Percentiles rank a stretch among this genome's conserved stretches.
Conservation (phyloP, 2,797 vertebrate genomes). For the Rhinichthys osculus region DNA sequence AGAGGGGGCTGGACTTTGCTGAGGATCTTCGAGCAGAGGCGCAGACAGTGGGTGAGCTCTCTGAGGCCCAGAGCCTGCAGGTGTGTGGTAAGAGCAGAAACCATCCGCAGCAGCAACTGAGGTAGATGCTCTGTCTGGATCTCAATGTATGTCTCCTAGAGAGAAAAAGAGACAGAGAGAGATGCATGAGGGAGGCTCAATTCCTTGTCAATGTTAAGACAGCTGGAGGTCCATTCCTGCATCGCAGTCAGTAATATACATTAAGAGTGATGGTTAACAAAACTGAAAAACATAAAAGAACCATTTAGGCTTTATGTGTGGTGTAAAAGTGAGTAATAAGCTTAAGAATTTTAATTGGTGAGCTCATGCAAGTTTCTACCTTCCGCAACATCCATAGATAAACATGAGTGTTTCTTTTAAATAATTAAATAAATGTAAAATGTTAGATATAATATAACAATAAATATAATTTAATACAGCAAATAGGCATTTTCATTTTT, state of each 20-base stretch:
- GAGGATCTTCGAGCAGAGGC: constrained; percentile 98
- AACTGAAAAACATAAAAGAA: not conserved
- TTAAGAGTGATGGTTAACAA: not conserved
- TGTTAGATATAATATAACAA: not conserved
- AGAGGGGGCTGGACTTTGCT: constrained; percentile 97
- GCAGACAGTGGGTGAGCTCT: constrained; percentile 93
- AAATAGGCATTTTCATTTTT: not conserved
- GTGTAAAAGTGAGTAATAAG: constrained; percentile 8
- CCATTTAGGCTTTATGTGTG: not conserved
- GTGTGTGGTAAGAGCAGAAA: constrained; percentile 91
- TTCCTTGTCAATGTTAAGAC: not conserved
- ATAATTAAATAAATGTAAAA: constrained; percentile 9
- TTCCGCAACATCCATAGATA: constrained; percentile 74
- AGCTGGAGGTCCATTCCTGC: not conserved
- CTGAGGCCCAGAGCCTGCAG: constrained; percentile 86
- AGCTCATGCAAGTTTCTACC: constrained; percentile 74
- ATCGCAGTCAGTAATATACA: not conserved
- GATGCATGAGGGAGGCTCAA: not conserved
- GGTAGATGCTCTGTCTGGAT: constrained; percentile 99
- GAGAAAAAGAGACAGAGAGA: constrained; percentile 24
- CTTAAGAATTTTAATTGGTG: constrained; percentile 25
- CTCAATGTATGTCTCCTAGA: constrained; percentile 97
- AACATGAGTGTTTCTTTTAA: constrained; percentile 54
- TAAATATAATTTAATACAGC: not conserved
- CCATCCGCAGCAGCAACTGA: constrained; percentile 93